Base-by-base conservation (phyloP, 35 echinoderm and acorn worm genomes). In the Hemicentrotus pulcherrimus region DNA sequence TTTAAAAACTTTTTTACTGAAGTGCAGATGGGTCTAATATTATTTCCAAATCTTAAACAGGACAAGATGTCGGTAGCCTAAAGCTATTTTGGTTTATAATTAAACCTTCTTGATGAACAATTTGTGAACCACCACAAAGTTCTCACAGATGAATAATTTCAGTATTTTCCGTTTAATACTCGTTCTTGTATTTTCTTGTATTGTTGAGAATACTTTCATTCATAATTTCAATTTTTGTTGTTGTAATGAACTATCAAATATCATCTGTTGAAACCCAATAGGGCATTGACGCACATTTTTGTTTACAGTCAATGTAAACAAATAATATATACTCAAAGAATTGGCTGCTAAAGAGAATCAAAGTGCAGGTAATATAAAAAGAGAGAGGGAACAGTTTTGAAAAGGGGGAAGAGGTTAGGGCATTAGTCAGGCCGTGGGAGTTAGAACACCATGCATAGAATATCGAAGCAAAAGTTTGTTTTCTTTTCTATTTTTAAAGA, bases 391-490 rank as follows among this genome's bases (percentile, higher is more conserved):
- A 78, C n/a, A 28, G 65, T 78, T 78, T 78, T n/a, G 65, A 78
- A 78, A 70, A 28, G 19, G 65, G 65, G 65, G 65, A 28, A 28
- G 50, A 15, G 65, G 65, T 78, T 78, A 78, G 65, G 65, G 24
- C 24, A 28, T 78, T 78, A 78, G 65, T 78, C 6, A 78, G 65
- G 65, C 65, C 28, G 28, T 78, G 24, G 65, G 61, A 6, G 28
- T 78, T 78, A 78, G 52, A 78, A 78, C 65, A 78, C 65, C 65
- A 78, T 78, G 65, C 65, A 78, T 78, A 78, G 28, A 78, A n/a
- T 78, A n/a, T 78, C 19, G 65, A 78, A 78, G 65, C 22, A 78
- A 4, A 78, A 78, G 7, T 78, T 78, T 78, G 52, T 6, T 59
- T 12, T 59, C 52, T 78, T 78, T 78, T 28, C 61, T 70, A 28